A percentile compares a stretch with the other conserved stretches of the same genome.
Conservation (phyloP, 2,888 invertebrate species). For the Diarsia rubi region DNA sequence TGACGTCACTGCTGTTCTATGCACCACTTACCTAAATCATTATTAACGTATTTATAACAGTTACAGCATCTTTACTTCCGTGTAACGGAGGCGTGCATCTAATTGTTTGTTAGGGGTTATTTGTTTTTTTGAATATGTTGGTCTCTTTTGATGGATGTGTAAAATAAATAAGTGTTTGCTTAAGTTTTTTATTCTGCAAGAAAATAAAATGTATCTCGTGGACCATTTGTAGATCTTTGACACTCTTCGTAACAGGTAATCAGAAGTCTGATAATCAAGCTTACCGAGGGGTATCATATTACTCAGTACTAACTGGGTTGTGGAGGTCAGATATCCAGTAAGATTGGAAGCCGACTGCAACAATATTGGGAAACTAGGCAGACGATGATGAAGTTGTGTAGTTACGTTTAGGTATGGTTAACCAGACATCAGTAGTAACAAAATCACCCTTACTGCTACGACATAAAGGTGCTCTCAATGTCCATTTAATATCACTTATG, state of each 20-base stretch:
- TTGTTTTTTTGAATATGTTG: background rate
- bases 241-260: too few species aligned
- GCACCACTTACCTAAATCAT: slow-evolving; percentile 54
- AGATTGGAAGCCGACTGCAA: too few species aligned
- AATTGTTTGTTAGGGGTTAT: slow-evolving; percentile 34
- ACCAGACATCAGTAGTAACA: background rate
- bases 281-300: too few species aligned
- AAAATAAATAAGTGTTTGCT: background rate
- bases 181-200: too few species aligned
- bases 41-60: slow-evolving; percentile 58
- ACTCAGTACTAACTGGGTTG: too few species aligned
- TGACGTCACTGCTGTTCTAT: slow-evolving; percentile 54
- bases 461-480: background rate
- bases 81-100: slow-evolving; percentile 24
- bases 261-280: too few species aligned
- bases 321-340: too few species aligned
- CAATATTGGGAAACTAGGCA: too few species aligned
- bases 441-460: background rate
- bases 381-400: too few species aligned
- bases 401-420: background rate
- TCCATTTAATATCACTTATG: background rate
- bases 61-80: slow-evolving; percentile 56
- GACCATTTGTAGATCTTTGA: too few species aligned
- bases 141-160: background rate
- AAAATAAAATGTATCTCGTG: background rate